A percentile compares a stretch with the other conserved stretches of the same genome.
Evolutionary conservation across 1,140 invertebrate species (phyloP).

Genomic region (Drosophila auraria): DNA sequence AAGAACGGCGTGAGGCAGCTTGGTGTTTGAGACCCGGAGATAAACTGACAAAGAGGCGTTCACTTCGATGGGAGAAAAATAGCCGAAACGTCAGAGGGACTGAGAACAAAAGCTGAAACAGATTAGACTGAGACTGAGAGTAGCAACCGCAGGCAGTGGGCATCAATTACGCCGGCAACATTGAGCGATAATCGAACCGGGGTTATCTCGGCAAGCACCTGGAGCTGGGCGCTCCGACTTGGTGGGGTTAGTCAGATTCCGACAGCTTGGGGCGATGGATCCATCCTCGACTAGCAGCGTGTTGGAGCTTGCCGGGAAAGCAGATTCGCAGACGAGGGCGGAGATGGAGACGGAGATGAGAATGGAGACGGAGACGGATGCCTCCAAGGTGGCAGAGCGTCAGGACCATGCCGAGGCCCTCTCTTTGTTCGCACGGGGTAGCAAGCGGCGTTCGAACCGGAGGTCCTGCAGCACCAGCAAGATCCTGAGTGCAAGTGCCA

Average conservation of each 20-base stretch:
- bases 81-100: slow-evolving; percentile 9
- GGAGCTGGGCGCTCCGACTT: not conserved
- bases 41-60: slow-evolving; percentile 11
- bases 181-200: slow-evolving; percentile 53
- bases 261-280: slow-evolving; percentile 26
- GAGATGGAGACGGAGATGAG: not conserved
- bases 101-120: slow-evolving; percentile 39
- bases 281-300: slow-evolving; percentile 27
- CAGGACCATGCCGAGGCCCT: slow-evolving; percentile 28
- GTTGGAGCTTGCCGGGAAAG: slow-evolving; percentile 4
- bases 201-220: slow-evolving; percentile 49
- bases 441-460: not conserved
- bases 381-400: slow-evolving; percentile 18
- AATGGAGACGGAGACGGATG: slow-evolving; percentile 9
- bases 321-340: slow-evolving; percentile 5
- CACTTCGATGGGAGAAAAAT: slow-evolving; percentile 9
- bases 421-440: slow-evolving; percentile 4
- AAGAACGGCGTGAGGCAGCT: too few species aligned
- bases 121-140: slow-evolving; percentile 29
- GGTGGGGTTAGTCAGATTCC: slow-evolving; percentile 30
- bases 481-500: slow-evolving; percentile 47
- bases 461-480: slow-evolving; percentile 25
- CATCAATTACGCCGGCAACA: slow-evolving; percentile 48
- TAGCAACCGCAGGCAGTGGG: slow-evolving; percentile 22
- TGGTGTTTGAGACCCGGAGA: slow-evolving; percentile 1